phyloP scores from a whole-genome alignment of 2,113 vertebrate species.

The Charina bottae region DNA sequence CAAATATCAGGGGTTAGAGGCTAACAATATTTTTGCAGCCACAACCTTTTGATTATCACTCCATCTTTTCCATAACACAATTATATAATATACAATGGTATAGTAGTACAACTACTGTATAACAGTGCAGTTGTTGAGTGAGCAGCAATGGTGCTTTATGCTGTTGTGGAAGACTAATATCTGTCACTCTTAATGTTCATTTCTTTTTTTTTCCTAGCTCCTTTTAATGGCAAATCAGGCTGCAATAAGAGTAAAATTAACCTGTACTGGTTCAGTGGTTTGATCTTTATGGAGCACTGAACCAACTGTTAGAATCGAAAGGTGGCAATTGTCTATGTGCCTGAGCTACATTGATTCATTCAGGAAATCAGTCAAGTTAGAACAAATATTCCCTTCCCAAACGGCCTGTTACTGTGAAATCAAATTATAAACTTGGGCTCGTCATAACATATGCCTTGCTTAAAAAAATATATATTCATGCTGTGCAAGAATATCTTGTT shows the following conservation, averaged over 20 bases:
- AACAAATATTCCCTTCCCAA: slow-evolving; percentile 51
- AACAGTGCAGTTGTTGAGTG: neutral
- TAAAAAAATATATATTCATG: neutral
- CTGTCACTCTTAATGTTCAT: slow-evolving; percentile 18
- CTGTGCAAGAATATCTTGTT: slow-evolving; percentile 40
- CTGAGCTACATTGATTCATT: slow-evolving; percentile 31
- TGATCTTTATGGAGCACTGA: slow-evolving; percentile 52
- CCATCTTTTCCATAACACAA: neutral
- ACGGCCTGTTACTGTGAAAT: slow-evolving; percentile 49
- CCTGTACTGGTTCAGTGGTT: slow-evolving; percentile 50
- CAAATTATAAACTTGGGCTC: slow-evolving; percentile 48
- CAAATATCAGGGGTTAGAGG: neutral
- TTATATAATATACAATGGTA: neutral
- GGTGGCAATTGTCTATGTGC: slow-evolving; percentile 34
- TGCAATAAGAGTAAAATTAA: slow-evolving; percentile 57
- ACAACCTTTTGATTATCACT: neutral
- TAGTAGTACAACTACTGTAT: neutral
- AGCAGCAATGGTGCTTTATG: slow-evolving; percentile 17
- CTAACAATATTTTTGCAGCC: neutral
- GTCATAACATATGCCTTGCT: slow-evolving; percentile 34
- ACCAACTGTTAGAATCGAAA: slow-evolving; percentile 35
- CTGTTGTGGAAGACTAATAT: slow-evolving; percentile 8
- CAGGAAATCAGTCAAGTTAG: slow-evolving; percentile 49
- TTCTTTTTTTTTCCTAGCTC: slow-evolving; percentile 16
- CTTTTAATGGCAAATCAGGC: slow-evolving; percentile 46